Percentiles rank a stretch among this genome's conserved stretches.
These are phyloP conservation scores for Pelodytes ibericus DNA, from an alignment of 2,797 vertebrate genomes.

Conservation along the genomic window DNA sequence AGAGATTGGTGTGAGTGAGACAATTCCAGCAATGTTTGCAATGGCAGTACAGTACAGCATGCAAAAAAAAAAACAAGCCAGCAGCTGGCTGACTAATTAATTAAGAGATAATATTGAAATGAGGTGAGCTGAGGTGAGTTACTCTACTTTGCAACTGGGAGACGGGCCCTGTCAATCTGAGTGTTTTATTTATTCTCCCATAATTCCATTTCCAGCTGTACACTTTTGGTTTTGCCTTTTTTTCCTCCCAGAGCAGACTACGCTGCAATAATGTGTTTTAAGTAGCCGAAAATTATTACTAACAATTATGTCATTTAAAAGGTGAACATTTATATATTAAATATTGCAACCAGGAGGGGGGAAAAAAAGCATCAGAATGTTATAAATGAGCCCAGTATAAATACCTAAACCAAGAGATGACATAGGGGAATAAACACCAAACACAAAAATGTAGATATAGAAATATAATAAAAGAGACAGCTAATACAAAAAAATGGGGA, in stretches of 20 bases:
- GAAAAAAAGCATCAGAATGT: too few relatives aligned
- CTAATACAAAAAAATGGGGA: too few relatives aligned
- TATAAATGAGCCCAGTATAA: too few relatives aligned
- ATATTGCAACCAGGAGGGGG: too few relatives aligned
- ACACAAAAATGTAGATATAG: too few relatives aligned
- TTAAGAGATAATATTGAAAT: slow-evolving; percentile 51
- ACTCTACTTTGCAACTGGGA: slow-evolving; percentile 6
- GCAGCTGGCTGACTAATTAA: slow-evolving; percentile 54
- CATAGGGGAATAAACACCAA: too few relatives aligned
- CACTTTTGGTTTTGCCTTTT: slow-evolving; percentile 5
- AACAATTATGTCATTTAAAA: too few relatives aligned
- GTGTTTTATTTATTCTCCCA: neutral
- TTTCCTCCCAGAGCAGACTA: neutral
- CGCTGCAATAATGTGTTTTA: too few relatives aligned
- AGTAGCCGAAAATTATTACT: too few relatives aligned
- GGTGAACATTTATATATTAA: too few relatives aligned
- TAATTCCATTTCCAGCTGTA: neutral
- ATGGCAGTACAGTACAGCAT: slow-evolving; percentile 21
- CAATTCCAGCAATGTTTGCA: slow-evolving; percentile 35
- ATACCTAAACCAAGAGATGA: too few relatives aligned
- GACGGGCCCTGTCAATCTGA: neutral
- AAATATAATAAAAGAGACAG: too few relatives aligned
- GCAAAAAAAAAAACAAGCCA: slow-evolving; percentile 2
- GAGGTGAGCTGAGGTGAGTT: slow-evolving; percentile 52
- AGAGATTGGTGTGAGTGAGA: slow-evolving; percentile 27